Conservation (phyloP, 2,797 vertebrate species). For the Pogonophryne albipinna region DNA sequence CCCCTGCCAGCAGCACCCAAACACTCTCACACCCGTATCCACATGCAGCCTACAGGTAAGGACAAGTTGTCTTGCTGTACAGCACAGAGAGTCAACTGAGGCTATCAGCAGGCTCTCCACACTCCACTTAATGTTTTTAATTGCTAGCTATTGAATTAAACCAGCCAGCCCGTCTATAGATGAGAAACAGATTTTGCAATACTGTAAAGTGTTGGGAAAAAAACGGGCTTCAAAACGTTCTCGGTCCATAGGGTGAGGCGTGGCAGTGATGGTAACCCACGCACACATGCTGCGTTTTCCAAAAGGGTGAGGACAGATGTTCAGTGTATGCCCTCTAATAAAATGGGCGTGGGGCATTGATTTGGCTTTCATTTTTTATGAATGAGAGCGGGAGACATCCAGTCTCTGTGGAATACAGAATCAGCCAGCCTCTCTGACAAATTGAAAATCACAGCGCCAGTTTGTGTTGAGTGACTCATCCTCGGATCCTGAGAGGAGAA, state of each 20-base stretch:
- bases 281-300: slow-evolving; percentile 37
- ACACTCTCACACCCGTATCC: slow-evolving; percentile 38
- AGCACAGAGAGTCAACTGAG: slow-evolving; percentile 29
- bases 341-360: slow-evolving; percentile 48
- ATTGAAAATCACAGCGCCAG: slow-evolving; percentile 74
- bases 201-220: slow-evolving; percentile 17
- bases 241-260: slow-evolving; percentile 29
- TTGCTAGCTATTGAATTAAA: background rate
- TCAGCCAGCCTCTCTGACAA: slow-evolving; percentile 70
- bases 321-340: slow-evolving; percentile 54
- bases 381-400: slow-evolving; percentile 74
- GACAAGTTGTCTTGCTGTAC: slow-evolving; percentile 1
- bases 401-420: slow-evolving; percentile 65
- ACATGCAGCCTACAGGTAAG: slow-evolving; percentile 41
- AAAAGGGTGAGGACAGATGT: slow-evolving; percentile 43
- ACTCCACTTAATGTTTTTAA: slow-evolving; percentile 9
- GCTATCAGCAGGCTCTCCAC: slow-evolving; percentile 3
- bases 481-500: slow-evolving; percentile 62
- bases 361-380: slow-evolving; percentile 72
- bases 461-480: slow-evolving; percentile 79
- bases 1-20: slow-evolving; percentile 47
- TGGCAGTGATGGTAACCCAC: slow-evolving; percentile 28
- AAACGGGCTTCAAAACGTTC: slow-evolving; percentile 16
- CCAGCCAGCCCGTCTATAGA: slow-evolving; percentile 17
- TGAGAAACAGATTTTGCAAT: slow-evolving; percentile 33